Conservation (phyloP, 2,797 vertebrate species). For the Pangasius sanitwongsei region DNA sequence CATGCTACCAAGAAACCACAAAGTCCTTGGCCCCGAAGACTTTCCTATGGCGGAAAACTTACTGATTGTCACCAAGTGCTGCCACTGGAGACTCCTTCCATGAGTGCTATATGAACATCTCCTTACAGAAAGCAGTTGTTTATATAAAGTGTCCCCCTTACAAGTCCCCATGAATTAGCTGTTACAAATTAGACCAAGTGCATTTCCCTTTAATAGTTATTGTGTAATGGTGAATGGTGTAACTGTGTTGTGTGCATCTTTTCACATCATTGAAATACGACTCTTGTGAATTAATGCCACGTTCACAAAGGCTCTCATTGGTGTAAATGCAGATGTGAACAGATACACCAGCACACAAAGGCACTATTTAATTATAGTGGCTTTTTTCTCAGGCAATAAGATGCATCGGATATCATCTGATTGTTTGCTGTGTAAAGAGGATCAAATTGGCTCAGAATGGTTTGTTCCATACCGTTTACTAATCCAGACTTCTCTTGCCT, state of each 20-base stretch:
- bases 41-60: not conserved
- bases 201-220: not conserved
- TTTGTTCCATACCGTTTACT: constrained; percentile 49
- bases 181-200: not conserved
- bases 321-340: constrained; percentile 7
- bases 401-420: constrained; percentile 5
- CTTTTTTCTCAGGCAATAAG: not conserved
- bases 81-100: not conserved
- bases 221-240: not conserved
- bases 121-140: not conserved
- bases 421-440: not conserved
- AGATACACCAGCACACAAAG: constrained; percentile 19
- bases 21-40: not conserved
- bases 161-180: not conserved
- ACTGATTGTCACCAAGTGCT: too few species aligned
- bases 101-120: not conserved
- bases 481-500: constrained; percentile 83
- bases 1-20: not conserved
- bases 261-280: constrained; percentile 7
- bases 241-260: not conserved
- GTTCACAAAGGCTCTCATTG: not conserved
- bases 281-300: not conserved
- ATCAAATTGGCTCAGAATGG: not conserved
- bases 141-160: not conserved
- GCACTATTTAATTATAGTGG: not conserved